Evolutionary conservation across 2,888 invertebrate genomes (phyloP).

Genomic region (Lasioglossum villosulum): DNA sequence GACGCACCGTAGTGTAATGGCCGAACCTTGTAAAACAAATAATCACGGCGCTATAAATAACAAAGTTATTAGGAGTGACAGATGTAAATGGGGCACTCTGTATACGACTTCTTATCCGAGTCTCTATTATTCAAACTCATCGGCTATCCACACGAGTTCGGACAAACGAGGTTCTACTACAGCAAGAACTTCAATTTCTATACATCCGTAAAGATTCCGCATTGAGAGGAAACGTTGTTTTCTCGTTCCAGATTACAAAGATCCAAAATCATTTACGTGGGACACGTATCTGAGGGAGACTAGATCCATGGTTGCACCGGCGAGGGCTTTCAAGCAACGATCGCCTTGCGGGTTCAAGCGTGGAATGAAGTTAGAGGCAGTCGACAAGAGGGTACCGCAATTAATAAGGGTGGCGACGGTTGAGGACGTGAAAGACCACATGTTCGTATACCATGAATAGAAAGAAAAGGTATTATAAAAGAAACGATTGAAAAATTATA

Average conservation of each 20-base stretch:
- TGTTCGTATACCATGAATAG: slow-evolving; percentile 70
- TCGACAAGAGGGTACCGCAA: slow-evolving; percentile 93
- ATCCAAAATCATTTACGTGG: slow-evolving; percentile 92
- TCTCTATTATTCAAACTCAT: not conserved
- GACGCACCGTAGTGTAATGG: not conserved
- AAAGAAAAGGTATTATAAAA: not conserved
- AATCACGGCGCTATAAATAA: not conserved
- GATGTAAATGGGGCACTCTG: not conserved
- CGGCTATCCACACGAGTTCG: not conserved
- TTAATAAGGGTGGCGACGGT: slow-evolving; percentile 95
- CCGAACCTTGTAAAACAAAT: not conserved
- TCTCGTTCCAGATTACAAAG: slow-evolving; percentile 87
- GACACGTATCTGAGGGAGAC: slow-evolving; percentile 92
- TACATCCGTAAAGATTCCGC: not conserved
- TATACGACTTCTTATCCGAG: not conserved
- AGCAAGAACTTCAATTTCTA: not conserved
- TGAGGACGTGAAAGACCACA: slow-evolving; percentile 90
- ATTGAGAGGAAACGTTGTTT: not conserved
- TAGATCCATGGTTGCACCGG: slow-evolving; percentile 91
- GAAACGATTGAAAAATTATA: not conserved
- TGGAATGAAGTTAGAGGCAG: slow-evolving; percentile 95
- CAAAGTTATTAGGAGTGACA: not conserved
- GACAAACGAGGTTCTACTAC: not conserved
- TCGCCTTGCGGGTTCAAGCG: slow-evolving; percentile 91
- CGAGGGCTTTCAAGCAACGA: slow-evolving; percentile 92